Evolutionary conservation across 2,113 vertebrate genomes (phyloP).

Genomic region (Brienomyrus longianalis): DNA sequence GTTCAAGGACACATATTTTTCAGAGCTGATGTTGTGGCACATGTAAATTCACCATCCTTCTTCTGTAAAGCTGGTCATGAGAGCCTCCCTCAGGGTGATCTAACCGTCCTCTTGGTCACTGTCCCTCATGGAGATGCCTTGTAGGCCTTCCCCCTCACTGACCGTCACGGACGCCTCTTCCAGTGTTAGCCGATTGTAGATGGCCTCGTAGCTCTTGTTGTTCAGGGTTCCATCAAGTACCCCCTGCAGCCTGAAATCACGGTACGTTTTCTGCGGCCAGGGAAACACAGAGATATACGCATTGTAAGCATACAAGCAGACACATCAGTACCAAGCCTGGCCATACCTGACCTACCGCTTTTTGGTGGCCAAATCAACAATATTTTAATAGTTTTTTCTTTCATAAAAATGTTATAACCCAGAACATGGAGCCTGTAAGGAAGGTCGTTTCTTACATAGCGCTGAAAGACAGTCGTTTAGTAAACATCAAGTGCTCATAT

Average conservation of each 20-base stretch:
- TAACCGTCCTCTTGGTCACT: constrained; percentile 87
- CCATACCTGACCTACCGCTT: neutral
- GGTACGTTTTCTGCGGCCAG: constrained; percentile 79
- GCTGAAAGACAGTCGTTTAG: neutral
- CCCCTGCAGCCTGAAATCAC: constrained; percentile 89
- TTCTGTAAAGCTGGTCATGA: neutral
- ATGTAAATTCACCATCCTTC: neutral
- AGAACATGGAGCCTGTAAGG: neutral
- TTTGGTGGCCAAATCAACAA: neutral
- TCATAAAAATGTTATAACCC: neutral
- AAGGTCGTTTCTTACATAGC: neutral
- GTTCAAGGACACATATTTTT: neutral
- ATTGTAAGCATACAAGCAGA: neutral
- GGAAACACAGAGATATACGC: neutral
- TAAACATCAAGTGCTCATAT: neutral
- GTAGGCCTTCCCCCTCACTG: constrained; percentile 72
- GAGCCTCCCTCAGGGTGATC: constrained; percentile 24
- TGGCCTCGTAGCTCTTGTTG: constrained; percentile 83
- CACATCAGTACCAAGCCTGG: neutral
- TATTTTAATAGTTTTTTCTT: neutral
- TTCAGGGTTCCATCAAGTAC: constrained; percentile 82
- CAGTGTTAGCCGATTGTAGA: constrained; percentile 79
- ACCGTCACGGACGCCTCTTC: constrained; percentile 84
- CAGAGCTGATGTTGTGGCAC: neutral
- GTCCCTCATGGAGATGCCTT: constrained; percentile 92